Evolutionary conservation across 53 echinoderm and acorn worm species (phyloP).

Genomic region (Patiria pectinifera): DNA sequence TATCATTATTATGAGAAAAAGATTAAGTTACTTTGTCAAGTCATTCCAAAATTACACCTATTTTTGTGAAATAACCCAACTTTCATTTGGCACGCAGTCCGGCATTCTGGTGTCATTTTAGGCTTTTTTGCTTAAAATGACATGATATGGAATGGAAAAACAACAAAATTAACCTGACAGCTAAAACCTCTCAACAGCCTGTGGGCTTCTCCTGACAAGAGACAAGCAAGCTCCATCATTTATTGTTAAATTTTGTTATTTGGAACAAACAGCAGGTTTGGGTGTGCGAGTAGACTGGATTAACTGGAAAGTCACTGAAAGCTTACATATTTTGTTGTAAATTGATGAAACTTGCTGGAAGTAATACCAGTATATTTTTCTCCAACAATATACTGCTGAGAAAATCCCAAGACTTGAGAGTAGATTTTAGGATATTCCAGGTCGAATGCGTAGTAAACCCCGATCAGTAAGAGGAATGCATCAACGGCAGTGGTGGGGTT

Average conservation of each 20-base stretch:
- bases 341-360: slow-evolving; percentile 25
- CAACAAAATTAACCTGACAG: not conserved
- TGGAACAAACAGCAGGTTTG: too few relatives aligned
- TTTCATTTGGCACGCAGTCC: not conserved
- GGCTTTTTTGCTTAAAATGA: too few relatives aligned
- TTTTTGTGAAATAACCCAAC: not conserved
- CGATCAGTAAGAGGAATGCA: slow-evolving; percentile 20
- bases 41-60: not conserved
- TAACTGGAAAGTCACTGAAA: not conserved
- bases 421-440: slow-evolving; percentile 43
- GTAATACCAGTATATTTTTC: slow-evolving; percentile 38
- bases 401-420: slow-evolving; percentile 26
- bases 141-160: too few relatives aligned
- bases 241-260: too few relatives aligned
- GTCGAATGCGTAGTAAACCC: slow-evolving; percentile 33
- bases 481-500: slow-evolving; percentile 22
- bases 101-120: not conserved
- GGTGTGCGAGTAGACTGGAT: not conserved
- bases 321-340: slow-evolving; percentile 12
- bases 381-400: slow-evolving; percentile 27
- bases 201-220: too few relatives aligned
- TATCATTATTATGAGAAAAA: not conserved
- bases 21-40: not conserved
- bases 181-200: not conserved
- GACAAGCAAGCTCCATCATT: too few relatives aligned